A percentile compares a stretch with the other conserved stretches of the same genome.
Conservation (phyloP, 2,797 vertebrate species). For the Chloroceryle inda region DNA sequence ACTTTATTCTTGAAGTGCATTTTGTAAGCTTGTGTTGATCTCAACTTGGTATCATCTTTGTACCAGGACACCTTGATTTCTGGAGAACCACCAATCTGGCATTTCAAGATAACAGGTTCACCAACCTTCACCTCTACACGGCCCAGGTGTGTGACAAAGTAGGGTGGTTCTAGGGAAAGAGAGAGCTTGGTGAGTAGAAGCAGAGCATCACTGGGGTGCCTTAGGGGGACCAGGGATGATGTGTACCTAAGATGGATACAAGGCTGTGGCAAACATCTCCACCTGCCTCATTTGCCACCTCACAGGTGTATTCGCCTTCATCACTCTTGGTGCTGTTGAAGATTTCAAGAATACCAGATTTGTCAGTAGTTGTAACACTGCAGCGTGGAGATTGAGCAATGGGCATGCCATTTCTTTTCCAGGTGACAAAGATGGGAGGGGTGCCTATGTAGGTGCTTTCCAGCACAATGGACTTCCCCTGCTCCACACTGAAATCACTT, state of each 20-base stretch:
- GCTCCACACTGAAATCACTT: conserved; percentile 85
- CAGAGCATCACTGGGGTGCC: not conserved
- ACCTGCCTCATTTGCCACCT: conserved; percentile 93
- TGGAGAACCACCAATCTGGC: conserved; percentile 92
- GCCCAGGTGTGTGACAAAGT: conserved; percentile 88
- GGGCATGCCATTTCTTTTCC: conserved; percentile 90
- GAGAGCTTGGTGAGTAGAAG: conserved; percentile 11
- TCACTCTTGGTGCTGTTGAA: conserved; percentile 87
- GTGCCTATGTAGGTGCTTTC: conserved; percentile 91
- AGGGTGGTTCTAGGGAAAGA: conserved; percentile 89
- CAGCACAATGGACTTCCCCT: conserved; percentile 83
- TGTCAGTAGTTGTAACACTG: conserved; percentile 89
- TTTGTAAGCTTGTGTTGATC: conserved; percentile 85
- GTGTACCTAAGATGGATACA: conserved; percentile 90
- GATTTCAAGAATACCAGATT: conserved; percentile 91
- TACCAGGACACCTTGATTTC: conserved; percentile 97
- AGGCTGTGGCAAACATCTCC: conserved; percentile 87
- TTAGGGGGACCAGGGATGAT: not conserved
- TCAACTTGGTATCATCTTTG: conserved; percentile 92
- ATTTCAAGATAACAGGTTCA: conserved; percentile 88
- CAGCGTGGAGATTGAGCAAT: conserved; percentile 85
- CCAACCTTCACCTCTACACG: conserved; percentile 87
- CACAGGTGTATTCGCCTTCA: conserved; percentile 89
- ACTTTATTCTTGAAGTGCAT: conserved; percentile 89
- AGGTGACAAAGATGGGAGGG: conserved; percentile 88